phyloP scores from a whole-genome alignment of 2,113 vertebrate genomes.

The Chauna torquata region DNA sequence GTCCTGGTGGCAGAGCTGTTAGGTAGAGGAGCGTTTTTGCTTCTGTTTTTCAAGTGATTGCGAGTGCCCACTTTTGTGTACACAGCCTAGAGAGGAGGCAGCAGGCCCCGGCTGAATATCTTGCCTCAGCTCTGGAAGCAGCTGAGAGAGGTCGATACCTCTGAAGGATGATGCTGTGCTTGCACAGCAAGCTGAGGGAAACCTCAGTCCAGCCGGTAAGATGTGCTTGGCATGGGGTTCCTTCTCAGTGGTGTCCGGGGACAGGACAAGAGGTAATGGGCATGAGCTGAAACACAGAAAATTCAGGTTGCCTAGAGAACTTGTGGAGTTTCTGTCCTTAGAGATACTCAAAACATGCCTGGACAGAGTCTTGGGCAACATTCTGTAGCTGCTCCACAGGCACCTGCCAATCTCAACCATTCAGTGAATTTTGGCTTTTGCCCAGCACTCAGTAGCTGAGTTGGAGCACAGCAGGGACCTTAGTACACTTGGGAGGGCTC shows the following conservation, averaged over 20 bases:
- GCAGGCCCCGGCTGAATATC: background rate
- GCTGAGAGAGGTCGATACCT: background rate
- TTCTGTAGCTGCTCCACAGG: background rate
- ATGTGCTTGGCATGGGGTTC: background rate
- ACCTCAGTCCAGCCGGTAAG: background rate
- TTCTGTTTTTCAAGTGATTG: background rate
- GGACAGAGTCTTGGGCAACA: background rate
- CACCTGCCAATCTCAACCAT: background rate
- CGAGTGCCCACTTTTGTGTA: background rate
- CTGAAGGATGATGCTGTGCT: background rate
- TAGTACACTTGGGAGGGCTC: background rate
- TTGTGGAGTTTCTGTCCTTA: background rate
- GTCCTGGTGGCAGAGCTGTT: background rate
- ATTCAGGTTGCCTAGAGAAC: background rate
- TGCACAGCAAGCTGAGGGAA: background rate
- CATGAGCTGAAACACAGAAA: background rate
- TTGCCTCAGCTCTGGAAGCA: background rate
- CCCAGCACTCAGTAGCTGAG: background rate
- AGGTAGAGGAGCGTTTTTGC: background rate
- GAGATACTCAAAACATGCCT: background rate
- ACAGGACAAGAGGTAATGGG: background rate
- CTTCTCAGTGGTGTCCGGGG: slow-evolving; percentile 5
- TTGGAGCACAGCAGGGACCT: background rate
- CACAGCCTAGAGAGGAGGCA: background rate
- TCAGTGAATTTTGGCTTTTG: background rate